Evolutionary conservation across 2,113 vertebrate genomes (phyloP).

Genomic region (Maccullochella peelii): DNA sequence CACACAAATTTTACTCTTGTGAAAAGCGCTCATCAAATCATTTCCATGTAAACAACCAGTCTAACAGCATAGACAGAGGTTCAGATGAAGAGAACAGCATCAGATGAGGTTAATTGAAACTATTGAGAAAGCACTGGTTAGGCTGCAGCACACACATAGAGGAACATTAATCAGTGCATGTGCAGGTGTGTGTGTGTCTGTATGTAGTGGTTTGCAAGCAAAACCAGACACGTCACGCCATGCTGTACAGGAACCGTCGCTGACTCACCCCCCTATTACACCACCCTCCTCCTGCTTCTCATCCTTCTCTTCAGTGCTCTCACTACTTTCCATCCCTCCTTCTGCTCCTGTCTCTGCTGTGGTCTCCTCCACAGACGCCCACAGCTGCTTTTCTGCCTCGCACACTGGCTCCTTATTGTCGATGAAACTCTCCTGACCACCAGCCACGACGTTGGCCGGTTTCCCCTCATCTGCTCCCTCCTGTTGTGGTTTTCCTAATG

Average conservation of each 20-base stretch:
- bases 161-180: slow-evolving; percentile 6
- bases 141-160: slow-evolving; percentile 26
- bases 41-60: slow-evolving; percentile 1
- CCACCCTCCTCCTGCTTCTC: slow-evolving; percentile 53
- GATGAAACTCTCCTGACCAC: slow-evolving; percentile 37
- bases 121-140: slow-evolving; percentile 27
- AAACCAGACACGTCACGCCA: slow-evolving; percentile 23
- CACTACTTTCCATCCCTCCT: slow-evolving; percentile 40
- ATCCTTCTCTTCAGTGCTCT: slow-evolving; percentile 34
- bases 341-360: slow-evolving; percentile 37
- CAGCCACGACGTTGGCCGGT: not conserved
- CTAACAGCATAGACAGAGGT: slow-evolving; percentile 12
- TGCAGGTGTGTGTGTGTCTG: slow-evolving; percentile 21
- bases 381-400: slow-evolving; percentile 69
- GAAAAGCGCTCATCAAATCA: slow-evolving; percentile 7
- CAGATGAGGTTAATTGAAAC: slow-evolving; percentile 33
- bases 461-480: slow-evolving; percentile 42
- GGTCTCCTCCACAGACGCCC: slow-evolving; percentile 76
- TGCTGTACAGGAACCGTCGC: slow-evolving; percentile 43
- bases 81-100: slow-evolving; percentile 27
- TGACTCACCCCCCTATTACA: slow-evolving; percentile 76
- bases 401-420: slow-evolving; percentile 53
- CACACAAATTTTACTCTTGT: not conserved
- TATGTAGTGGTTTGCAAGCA: not conserved
- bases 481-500: slow-evolving; percentile 38